Evolutionary conservation across 2,888 invertebrate species (phyloP).

Genomic region (Beris chalybata): DNA sequence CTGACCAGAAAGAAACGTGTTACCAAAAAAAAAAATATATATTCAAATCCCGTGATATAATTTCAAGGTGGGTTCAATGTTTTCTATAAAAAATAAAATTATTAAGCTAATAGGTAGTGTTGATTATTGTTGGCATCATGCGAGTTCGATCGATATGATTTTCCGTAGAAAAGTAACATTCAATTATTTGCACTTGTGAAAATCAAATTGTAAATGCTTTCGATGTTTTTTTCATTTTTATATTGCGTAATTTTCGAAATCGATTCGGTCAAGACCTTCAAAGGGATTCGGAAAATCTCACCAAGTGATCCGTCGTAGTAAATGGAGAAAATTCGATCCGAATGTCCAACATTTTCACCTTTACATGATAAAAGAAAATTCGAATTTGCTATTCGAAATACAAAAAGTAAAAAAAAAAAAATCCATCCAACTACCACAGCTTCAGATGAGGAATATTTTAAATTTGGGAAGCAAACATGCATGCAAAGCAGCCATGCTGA

Average conservation of each 20-base stretch:
- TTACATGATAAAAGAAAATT: conserved; percentile 30
- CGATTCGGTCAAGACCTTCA: background rate
- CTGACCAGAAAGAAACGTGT: background rate
- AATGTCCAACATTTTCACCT: conserved; percentile 23
- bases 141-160: too few relatives aligned
- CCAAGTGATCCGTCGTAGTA: too few relatives aligned
- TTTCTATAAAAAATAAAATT: background rate
- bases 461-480: conserved; percentile 18
- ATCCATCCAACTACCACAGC: conserved; percentile 9
- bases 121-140: too few relatives aligned
- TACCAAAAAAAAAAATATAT: background rate
- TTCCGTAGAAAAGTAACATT: background rate
- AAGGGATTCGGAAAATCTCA: too few relatives aligned
- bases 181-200: background rate
- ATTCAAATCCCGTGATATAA: conserved; percentile 22
- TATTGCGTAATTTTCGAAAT: conserved; percentile 24
- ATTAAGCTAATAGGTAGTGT: too few relatives aligned
- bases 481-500: background rate
- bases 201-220: conserved; percentile 6
- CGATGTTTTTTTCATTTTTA: conserved; percentile 19
- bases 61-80: conserved; percentile 29
- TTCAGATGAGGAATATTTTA: conserved; percentile 14
- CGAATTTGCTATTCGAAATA: conserved; percentile 23
- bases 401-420: conserved; percentile 24
- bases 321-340: background rate